Percentiles rank a stretch among this genome's conserved stretches.
phyloP scores from a whole-genome alignment of 2,888 invertebrate genomes.

The Loripinus fragilis region DNA sequence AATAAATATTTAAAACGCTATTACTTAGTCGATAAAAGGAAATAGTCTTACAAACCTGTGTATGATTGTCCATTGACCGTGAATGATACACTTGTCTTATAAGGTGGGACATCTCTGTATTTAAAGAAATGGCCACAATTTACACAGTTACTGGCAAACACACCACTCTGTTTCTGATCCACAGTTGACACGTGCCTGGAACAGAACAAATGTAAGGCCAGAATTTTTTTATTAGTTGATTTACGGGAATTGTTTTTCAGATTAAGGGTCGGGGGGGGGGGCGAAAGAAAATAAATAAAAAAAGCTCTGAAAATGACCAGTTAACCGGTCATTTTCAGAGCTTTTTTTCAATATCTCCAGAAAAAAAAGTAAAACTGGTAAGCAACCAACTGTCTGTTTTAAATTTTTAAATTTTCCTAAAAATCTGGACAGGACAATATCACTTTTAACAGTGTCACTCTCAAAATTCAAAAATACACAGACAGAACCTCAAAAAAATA shows the following conservation, averaged over 20 bases:
- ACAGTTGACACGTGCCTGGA: constrained; percentile 63
- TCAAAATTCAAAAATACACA: no score
- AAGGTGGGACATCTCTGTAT: constrained; percentile 60
- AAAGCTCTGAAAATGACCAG: neutral
- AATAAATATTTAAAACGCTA: no score
- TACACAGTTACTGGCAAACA: constrained; percentile 69
- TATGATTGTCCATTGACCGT: constrained; percentile 71
- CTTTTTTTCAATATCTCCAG: neutral
- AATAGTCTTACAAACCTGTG: constrained; percentile 71
- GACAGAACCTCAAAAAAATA: no score
- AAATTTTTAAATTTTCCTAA: no score
- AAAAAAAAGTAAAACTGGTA: neutral
- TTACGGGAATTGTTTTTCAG: no score
- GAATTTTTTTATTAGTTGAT: no score
- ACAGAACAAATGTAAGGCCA: constrained; percentile 1
- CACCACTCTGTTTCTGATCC: constrained; percentile 53
- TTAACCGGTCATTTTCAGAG: no score
- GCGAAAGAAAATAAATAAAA: neutral
- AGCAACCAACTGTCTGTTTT: no score
- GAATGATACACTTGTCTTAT: constrained; percentile 64
- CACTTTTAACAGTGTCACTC: no score
- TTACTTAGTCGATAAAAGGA: no score
- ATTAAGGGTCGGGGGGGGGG: no score
- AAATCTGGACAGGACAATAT: no score
- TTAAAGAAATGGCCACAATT: constrained; percentile 76